Conservation (phyloP, 2,888 invertebrate genomes). For the Callinectes sapidus region DNA sequence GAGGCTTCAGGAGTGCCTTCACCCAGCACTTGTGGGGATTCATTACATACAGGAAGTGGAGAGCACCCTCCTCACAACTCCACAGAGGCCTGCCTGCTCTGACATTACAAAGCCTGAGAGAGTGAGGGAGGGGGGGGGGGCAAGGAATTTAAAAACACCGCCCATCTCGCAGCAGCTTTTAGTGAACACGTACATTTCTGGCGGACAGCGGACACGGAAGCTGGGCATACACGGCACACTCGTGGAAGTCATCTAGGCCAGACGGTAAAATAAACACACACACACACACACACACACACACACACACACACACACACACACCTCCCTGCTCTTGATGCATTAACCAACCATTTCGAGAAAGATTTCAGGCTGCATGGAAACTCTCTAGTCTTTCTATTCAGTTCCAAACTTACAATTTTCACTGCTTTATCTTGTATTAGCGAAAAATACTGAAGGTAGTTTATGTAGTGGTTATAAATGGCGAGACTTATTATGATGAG, state of each 20-base stretch:
- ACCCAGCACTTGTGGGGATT: constrained; percentile 3
- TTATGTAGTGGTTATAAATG: too few relatives aligned
- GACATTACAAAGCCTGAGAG: not conserved
- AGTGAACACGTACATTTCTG: not conserved
- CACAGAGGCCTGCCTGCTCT: not conserved
- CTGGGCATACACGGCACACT: not conserved
- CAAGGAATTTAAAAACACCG: not conserved
- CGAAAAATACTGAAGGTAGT: too few relatives aligned
- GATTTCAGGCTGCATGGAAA: too few relatives aligned
- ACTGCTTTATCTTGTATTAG: too few relatives aligned
- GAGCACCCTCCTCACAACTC: not conserved
- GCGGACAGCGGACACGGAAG: not conserved
- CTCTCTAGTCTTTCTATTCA: too few relatives aligned
- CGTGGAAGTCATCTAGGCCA: not conserved
- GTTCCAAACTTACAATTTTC: too few relatives aligned
- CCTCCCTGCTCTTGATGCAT: too few relatives aligned
- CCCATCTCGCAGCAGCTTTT: not conserved
- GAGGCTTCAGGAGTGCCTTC: constrained; percentile 11
- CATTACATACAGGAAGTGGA: not conserved
- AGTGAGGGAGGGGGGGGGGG: too few relatives aligned
- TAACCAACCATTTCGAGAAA: too few relatives aligned
- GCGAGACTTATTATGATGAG: too few relatives aligned
- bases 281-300: too few relatives aligned
- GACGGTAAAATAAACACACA: not conserved
- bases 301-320: too few relatives aligned